Evolutionary conservation across 2,797 vertebrate species (phyloP).

Genomic region (Myripristis jacobus): DNA sequence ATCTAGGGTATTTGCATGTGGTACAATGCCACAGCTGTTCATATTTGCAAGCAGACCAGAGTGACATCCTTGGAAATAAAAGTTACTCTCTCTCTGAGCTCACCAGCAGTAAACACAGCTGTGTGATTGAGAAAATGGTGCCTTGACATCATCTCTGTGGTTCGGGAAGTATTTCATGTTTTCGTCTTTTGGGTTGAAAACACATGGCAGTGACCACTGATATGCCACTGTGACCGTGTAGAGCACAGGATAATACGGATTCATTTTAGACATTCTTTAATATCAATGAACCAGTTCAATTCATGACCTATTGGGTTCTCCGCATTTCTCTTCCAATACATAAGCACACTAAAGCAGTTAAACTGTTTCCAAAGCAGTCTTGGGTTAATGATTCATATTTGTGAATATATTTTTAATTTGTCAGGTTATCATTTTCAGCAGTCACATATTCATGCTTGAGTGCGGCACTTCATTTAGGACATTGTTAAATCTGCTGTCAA

Average conservation of each 20-base stretch:
- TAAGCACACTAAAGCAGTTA: conserved; percentile 6
- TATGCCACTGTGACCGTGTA: neutral
- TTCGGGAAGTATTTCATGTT: conserved; percentile 26
- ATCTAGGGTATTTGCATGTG: conserved; percentile 28
- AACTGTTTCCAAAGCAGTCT: neutral
- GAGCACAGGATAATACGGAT: conserved; percentile 1
- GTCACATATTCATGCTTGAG: conserved; percentile 42
- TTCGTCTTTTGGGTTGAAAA: conserved; percentile 15
- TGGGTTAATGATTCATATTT: conserved; percentile 37
- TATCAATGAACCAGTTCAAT: neutral
- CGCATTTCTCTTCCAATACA: conserved; percentile 16
- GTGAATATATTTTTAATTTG: conserved; percentile 33
- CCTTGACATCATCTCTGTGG: conserved; percentile 22
- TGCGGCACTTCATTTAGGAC: conserved; percentile 17
- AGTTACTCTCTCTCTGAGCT: conserved; percentile 20
- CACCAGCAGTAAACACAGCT: conserved; percentile 25
- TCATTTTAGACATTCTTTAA: neutral
- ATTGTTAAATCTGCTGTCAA: conserved; percentile 43
- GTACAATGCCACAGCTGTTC: conserved; percentile 25
- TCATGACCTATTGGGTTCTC: conserved; percentile 21
- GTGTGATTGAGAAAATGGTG: conserved; percentile 21
- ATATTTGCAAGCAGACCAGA: conserved; percentile 27
- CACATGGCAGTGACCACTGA: neutral
- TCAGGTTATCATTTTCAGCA: conserved; percentile 39
- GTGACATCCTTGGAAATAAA: conserved; percentile 33